Evolutionary conservation across 2,797 vertebrate genomes (phyloP), one percentile per base, ranked within the genome.

Genomic region (Propithecus perrieri): DNA sequence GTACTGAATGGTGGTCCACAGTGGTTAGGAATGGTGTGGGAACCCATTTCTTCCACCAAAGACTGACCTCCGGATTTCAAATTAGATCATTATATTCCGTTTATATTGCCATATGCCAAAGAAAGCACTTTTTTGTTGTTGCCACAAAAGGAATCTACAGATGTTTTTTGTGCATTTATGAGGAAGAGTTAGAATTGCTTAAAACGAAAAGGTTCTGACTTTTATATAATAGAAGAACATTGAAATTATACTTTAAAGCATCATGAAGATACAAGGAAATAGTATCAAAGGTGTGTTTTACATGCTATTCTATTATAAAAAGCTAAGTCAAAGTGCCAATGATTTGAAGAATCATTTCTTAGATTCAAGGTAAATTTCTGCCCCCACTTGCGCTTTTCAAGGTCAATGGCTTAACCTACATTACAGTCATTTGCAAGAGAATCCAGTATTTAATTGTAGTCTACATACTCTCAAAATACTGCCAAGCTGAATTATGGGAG

Each of bases 281-380:
- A 50, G 11, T 38, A 48, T 84, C 10, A 89, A 86, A 91, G 48
- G 35, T 81, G 4, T 74, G 3, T 86, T 91, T 91, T 74, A 69
- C 35, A 46, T 74, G 57, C 35, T 81, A 59, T 71, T 94, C 35
- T 94, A 33, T 69, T 78, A 55, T 48, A 55, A 85, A 88, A 80
- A 67, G 5, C 17, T 59, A 57, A 86, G 43, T 41, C 43, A 57
- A 35, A 76, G 6, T 71, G 53, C 20, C 24, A 91, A 0, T 84
- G 61, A 69, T 76, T 85, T 96, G 35, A 79, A 84, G 59, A 94
- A 53, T 91, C 35, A 53, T 33, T 94, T 75, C 20, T 91, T 84
- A 83, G 89, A 63, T 79, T 93, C 17, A 33, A 69, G 50, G 41
- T 81, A 78, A 81, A 57, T 55, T 91, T 69, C 41, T 86, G 43